phyloP scores from a whole-genome alignment of 2,113 vertebrate species.

The Theristicus caerulescens region DNA sequence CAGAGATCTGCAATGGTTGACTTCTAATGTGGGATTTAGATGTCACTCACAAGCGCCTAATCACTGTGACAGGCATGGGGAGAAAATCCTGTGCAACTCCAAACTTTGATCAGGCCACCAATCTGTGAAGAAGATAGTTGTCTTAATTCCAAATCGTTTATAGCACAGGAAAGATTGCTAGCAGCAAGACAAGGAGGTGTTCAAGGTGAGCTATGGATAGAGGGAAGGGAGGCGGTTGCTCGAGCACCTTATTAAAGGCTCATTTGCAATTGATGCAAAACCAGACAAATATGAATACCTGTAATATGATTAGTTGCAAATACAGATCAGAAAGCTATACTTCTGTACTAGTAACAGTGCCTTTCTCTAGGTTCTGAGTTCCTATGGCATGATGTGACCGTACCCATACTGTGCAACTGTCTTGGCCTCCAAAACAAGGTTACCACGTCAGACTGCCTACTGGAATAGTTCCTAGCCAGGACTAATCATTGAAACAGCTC shows the following conservation, averaged over 20 bases:
- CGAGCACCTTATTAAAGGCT: not conserved
- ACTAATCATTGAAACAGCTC: not conserved
- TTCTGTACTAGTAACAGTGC: not conserved
- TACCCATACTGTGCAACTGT: not conserved
- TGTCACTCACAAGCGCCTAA: not conserved
- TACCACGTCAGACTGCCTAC: not conserved
- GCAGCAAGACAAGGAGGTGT: not conserved
- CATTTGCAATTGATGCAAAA: not conserved
- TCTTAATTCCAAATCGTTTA: not conserved
- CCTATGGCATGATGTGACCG: not conserved
- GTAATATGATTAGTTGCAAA: not conserved
- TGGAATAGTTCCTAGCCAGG: not conserved
- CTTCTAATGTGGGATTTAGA: not conserved
- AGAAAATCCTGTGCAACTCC: not conserved
- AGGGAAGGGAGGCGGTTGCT: rapidly evolving
- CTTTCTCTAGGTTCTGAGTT: not conserved
- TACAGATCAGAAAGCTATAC: not conserved
- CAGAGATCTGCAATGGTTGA: not conserved
- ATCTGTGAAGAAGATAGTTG: not conserved
- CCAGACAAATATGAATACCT: not conserved
- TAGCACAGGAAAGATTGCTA: not conserved
- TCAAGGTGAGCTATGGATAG: not conserved
- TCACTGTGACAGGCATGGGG: not conserved
- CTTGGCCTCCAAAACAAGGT: not conserved
- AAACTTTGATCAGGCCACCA: not conserved